phyloP scores from a whole-genome alignment of 1,140 invertebrate genomes.

The Leptinotarsa defecta region DNA sequence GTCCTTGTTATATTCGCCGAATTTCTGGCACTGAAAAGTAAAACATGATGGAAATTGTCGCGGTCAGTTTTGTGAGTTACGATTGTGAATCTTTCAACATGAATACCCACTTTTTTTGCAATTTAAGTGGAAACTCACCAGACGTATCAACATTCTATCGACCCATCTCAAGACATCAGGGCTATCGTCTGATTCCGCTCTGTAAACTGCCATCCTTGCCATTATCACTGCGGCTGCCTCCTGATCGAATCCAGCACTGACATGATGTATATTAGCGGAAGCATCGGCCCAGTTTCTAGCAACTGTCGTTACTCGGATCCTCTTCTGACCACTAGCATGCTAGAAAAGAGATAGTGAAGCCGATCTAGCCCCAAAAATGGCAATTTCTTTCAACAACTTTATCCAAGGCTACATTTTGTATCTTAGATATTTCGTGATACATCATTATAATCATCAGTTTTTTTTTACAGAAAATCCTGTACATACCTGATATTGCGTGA shows the following conservation, averaged over 20 bases:
- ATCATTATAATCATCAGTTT: too few species aligned
- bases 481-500: conserved; percentile 73
- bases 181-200: conserved; percentile 94
- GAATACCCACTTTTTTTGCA: not conserved
- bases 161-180: conserved; percentile 98
- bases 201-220: conserved; percentile 94
- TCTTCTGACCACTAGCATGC: conserved; percentile 93
- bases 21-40: conserved; percentile 91
- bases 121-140: conserved; percentile 66
- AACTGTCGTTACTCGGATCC: conserved; percentile 95
- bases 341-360: conserved; percentile 23
- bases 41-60: conserved; percentile 25
- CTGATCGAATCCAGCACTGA: conserved; percentile 95
- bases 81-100: too few species aligned
- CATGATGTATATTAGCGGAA: conserved; percentile 76
- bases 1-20: conserved; percentile 97
- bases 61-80: too few species aligned
- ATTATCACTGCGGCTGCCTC: conserved; percentile 97
- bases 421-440: too few species aligned
- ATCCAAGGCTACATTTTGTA: too few species aligned
- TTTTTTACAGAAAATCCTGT: not conserved
- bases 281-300: conserved; percentile 92
- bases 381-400: too few species aligned
- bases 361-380: too few species aligned
- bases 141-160: conserved; percentile 94